phyloP scores from a whole-genome alignment of 2,797 vertebrate species.

The Premnoplex brunnescens region DNA sequence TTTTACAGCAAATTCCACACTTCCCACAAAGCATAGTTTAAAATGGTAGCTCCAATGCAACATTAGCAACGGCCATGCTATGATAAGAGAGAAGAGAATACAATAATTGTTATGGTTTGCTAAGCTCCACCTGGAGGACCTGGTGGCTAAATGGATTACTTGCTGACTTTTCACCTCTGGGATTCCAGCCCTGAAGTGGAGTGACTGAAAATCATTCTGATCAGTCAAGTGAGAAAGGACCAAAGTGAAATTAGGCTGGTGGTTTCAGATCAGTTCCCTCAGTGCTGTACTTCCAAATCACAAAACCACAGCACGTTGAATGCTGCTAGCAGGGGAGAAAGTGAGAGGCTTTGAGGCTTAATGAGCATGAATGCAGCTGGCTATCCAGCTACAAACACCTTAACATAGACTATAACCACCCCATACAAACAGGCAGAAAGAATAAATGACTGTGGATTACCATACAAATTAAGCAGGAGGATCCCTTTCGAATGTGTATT shows the following conservation, averaged over 20 bases:
- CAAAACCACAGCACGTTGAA: constrained; percentile 49
- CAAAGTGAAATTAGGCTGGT: constrained; percentile 69
- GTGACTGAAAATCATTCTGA: constrained; percentile 79
- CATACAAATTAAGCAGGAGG: constrained; percentile 45
- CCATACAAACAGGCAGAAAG: not conserved
- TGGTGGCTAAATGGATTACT: constrained; percentile 71
- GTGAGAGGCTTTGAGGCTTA: constrained; percentile 33
- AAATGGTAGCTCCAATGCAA: constrained; percentile 9
- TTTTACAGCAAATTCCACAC: constrained; percentile 49
- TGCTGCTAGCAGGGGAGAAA: constrained; percentile 39
- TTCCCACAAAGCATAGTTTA: constrained; percentile 33
- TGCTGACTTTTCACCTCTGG: constrained; percentile 72
- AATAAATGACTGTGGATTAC: constrained; percentile 47
- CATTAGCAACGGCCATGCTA: constrained; percentile 1
- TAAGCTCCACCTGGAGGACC: constrained; percentile 65
- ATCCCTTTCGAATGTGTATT: not conserved
- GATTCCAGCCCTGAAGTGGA: constrained; percentile 67
- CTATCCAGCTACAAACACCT: constrained; percentile 30
- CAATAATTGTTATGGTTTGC: constrained; percentile 49
- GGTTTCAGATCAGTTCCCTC: constrained; percentile 59
- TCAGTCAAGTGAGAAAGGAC: constrained; percentile 74
- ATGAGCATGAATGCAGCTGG: constrained; percentile 45
- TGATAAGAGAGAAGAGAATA: constrained; percentile 28
- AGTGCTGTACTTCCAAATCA: constrained; percentile 64
- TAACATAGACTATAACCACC: not conserved